Evolutionary conservation across 1,140 invertebrate genomes (phyloP), one percentile per base, ranked within the genome.

Genomic region (Leptinotarsa lineolata): DNA sequence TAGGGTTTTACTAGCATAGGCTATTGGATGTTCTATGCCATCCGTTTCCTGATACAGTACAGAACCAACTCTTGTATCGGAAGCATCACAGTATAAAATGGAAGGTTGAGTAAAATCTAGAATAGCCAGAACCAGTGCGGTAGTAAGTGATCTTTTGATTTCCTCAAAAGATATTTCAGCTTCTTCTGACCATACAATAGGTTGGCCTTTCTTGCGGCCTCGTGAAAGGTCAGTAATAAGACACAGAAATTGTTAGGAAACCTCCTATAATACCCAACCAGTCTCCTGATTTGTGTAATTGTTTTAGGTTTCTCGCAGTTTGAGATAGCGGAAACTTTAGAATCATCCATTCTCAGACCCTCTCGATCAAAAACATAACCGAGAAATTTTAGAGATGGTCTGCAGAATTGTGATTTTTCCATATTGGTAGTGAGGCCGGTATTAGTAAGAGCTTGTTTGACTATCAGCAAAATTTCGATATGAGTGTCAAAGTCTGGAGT

Each of bases 1-100:
- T 6, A 88, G 70, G 6, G 73, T 71, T n/a, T 85, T 45, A 72
- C 85, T 85, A 8, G 81, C 81, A 78, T 85, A 68, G 3, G 64
- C 64, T 30, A 66, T 45, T 3, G 64, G 30, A 12, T 65, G 30
- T 1, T 65, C 83, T 30, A 70, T 69, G 0, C 64, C 30, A 45
- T 83, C 79, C 0, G 30, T 16, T 46, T 68, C 74, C 0, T 80
- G 66, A 24, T 70, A 12, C 30, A 39, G 30, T 1, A 15, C 68
- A 54, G 70, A 84, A 82, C 64, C 64, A 1, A 85, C 5, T 6
- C 78, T 81, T 60, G 22, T n/a, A 16, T 72, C 20, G 20, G 61
- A 74, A 12, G 81, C 82, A 73, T 85, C 73, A 16, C 68, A 67
- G 15, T 74, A 68, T 11, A 72, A 18, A n/a, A 72, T 16, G 22